Base-by-base conservation (phyloP, 2,797 vertebrate genomes). In the Moxostoma hubbsi region DNA sequence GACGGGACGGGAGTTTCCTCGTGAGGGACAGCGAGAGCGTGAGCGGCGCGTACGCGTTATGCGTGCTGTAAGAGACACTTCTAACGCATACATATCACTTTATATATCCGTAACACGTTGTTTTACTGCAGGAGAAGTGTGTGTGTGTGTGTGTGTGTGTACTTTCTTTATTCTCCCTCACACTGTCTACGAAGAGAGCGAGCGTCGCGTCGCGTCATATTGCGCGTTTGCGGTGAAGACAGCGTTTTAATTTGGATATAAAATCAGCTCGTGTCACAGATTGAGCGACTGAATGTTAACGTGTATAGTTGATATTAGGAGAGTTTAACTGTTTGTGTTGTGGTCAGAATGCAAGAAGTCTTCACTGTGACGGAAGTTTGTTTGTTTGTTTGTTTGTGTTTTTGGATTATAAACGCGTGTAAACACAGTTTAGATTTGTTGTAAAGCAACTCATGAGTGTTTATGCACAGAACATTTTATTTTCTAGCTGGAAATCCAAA, bases 11-110 rank as follows among this genome's bases (percentile, higher is more conserved):
- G 80, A 97, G 96, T 92, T 98, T 98, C 93, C 93, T 98, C 93
- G 97, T 98, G 87, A 95, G 97, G 88, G 97, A 98, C 92, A 97
- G 96, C 82, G 97, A 98, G 89, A 98, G 97, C 81, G 97, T 98
- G 83, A 95, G 85, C 89, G 96, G 96, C 51, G 97, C 96, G 88
- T 98, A 95, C 88, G 97, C 97, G 46, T 88, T 98, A 61, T 98
- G 97, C 75, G 93, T 97, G 16, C 93, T 98, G 96, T 98, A 89
- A 97, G 96, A 77, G 43, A 9, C 36, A 9, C 6, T 6, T 9
- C 15, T n/a, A 43, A 50, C 8, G 7, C n/a, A 8, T 16, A 61
- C 0, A 70, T 95, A 16, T 11, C 43, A 5, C 7, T 10, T 50
- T 11, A 43, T 49, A 1, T 10, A 51, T 45, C 18, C 5, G 47